A percentile compares a stretch with the other conserved stretches of the same genome.
Evolutionary conservation across 2,888 invertebrate genomes (phyloP).

Genomic region (Cynaeus angustus): DNA sequence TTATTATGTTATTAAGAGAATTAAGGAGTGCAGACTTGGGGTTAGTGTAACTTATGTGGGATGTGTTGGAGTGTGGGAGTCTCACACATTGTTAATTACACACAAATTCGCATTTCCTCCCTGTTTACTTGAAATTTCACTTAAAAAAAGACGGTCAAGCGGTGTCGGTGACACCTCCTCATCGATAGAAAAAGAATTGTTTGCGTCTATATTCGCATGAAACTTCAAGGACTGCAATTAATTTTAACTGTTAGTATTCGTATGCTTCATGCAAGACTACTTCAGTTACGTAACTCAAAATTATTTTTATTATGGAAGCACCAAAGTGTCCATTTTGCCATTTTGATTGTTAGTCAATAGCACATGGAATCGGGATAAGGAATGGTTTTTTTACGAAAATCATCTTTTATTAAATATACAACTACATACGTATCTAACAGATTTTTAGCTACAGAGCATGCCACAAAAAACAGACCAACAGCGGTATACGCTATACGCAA

Average conservation of each 20-base stretch:
- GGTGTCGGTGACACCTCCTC: slow-evolving; percentile 12
- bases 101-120: slow-evolving; percentile 56
- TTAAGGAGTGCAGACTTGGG: slow-evolving; percentile 36
- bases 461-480: slow-evolving; percentile 15
- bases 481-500: too few species aligned
- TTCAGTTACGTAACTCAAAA: slow-evolving; percentile 48
- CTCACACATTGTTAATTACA: slow-evolving; percentile 25
- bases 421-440: slow-evolving; percentile 46
- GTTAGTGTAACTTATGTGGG: slow-evolving; percentile 36
- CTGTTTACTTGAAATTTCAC: slow-evolving; percentile 11
- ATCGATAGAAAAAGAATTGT: slow-evolving; percentile 4
- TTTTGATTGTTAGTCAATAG: neutral
- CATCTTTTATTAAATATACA: slow-evolving; percentile 53
- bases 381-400: slow-evolving; percentile 48
- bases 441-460: slow-evolving; percentile 39
- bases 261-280: slow-evolving; percentile 51
- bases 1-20: slow-evolving; percentile 34
- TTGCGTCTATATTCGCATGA: slow-evolving; percentile 26
- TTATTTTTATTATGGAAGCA: slow-evolving; percentile 33
- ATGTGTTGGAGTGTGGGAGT: slow-evolving; percentile 30
- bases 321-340: slow-evolving; percentile 21
- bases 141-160: neutral
- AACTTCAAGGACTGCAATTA: slow-evolving; percentile 51
- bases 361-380: slow-evolving; percentile 47
- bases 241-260: slow-evolving; percentile 49